Evolutionary conservation across 2,797 vertebrate genomes (phyloP).

Genomic region (Tolypeutes matacus): DNA sequence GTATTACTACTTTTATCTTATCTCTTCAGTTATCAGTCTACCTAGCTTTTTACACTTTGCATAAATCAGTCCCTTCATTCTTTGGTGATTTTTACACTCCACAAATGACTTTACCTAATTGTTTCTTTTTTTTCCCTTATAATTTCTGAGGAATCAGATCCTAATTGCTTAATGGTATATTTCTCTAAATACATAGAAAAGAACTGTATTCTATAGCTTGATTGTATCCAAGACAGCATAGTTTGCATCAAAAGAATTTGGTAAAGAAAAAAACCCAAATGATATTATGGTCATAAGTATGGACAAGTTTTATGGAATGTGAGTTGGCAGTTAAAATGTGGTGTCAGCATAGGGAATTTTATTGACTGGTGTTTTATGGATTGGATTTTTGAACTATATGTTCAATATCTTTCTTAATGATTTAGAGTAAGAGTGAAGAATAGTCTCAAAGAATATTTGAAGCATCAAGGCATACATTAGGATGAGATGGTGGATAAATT

Average conservation of each 20-base stretch:
- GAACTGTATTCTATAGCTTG: neutral
- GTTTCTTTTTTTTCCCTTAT: conserved; percentile 5
- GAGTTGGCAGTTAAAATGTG: neutral
- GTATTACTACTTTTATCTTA: neutral
- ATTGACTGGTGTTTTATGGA: neutral
- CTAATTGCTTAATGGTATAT: conserved; percentile 10
- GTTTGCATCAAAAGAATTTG: neutral
- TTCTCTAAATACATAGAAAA: conserved; percentile 32
- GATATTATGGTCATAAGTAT: neutral
- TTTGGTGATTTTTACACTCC: neutral
- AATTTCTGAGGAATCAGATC: neutral
- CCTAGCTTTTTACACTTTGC: neutral
- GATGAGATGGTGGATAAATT: neutral
- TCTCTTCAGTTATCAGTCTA: neutral
- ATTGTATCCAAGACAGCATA: neutral
- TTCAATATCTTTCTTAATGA: neutral
- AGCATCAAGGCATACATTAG: neutral
- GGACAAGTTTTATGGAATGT: neutral
- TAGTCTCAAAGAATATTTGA: conserved; percentile 10
- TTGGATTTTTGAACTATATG: neutral
- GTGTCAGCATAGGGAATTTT: neutral
- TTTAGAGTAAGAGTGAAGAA: neutral
- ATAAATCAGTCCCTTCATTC: neutral
- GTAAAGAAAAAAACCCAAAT: neutral
- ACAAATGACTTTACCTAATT: neutral